phyloP scores from a whole-genome alignment of 2,888 invertebrate genomes.

The Nomada goodeniana region DNA sequence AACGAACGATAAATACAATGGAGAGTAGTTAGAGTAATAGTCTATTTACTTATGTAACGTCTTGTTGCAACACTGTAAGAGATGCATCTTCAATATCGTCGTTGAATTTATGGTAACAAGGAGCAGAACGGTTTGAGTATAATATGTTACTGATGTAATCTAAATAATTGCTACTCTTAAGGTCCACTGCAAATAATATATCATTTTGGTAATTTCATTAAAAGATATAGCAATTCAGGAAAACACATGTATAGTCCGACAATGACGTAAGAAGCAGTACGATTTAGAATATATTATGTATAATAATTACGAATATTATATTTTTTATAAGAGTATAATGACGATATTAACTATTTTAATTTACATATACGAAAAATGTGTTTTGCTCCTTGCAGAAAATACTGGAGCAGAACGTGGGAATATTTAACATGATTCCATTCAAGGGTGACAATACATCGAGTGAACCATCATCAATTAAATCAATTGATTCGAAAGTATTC shows the following conservation, averaged over 20 bases:
- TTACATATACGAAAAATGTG: no score
- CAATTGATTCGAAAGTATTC: constrained; percentile 36
- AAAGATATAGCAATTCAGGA: not conserved
- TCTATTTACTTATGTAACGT: constrained; percentile 53
- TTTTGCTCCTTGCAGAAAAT: not conserved
- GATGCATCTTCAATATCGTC: constrained; percentile 22
- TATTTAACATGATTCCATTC: not conserved
- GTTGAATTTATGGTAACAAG: constrained; percentile 14
- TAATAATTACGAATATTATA: not conserved
- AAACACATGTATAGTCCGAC: no score
- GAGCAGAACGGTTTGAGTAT: not conserved
- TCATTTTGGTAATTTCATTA: not conserved
- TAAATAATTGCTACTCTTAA: not conserved
- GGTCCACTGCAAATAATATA: not conserved
- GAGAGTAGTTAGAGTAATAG: constrained; percentile 31
- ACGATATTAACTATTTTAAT: no score
- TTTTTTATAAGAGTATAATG: no score
- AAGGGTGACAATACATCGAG: not conserved
- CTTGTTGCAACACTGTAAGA: constrained; percentile 23
- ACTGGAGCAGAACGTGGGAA: constrained; percentile 7
- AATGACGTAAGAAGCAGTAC: not conserved
- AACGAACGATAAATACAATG: constrained; percentile 22
- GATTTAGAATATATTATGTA: not conserved
- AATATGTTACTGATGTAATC: constrained; percentile 2
- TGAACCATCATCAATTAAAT: constrained; percentile 35